Evolutionary conservation across 2,797 vertebrate species (phyloP).

Genomic region (Rhadinocentrus ornatus): DNA sequence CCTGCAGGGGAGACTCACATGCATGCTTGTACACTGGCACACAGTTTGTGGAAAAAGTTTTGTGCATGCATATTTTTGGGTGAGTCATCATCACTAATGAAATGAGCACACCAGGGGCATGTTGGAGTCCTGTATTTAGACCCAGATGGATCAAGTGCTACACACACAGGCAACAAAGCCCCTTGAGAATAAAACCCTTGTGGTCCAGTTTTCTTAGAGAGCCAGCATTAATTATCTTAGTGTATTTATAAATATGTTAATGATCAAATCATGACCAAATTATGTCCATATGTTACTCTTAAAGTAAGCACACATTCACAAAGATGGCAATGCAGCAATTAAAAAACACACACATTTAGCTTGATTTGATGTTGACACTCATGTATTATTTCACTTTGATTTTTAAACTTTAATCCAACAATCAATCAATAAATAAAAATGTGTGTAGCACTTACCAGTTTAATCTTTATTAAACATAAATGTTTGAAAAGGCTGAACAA

Average conservation of each 20-base stretch:
- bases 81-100: conserved; percentile 64
- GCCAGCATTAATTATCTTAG: conserved; percentile 21
- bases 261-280: conserved; percentile 5
- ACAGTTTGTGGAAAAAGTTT: conserved; percentile 16
- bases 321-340: neutral
- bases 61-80: conserved; percentile 7
- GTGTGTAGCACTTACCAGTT: no score
- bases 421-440: no score
- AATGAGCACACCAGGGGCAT: conserved; percentile 27
- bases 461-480: no score
- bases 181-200: conserved; percentile 6
- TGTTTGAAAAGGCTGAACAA: no score
- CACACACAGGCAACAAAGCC: neutral
- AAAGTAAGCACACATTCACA: neutral
- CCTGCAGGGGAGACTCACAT: conserved; percentile 19
- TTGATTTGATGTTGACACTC: neutral
- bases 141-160: conserved; percentile 17
- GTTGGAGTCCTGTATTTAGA: conserved; percentile 25
- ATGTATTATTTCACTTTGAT: neutral
- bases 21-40: neutral
- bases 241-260: conserved; percentile 7
- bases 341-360: neutral
- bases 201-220: neutral
- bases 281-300: neutral
- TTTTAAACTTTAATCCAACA: no score